Conservation (phyloP, 2,888 invertebrate species). For the Scaptomyza parva region DNA sequence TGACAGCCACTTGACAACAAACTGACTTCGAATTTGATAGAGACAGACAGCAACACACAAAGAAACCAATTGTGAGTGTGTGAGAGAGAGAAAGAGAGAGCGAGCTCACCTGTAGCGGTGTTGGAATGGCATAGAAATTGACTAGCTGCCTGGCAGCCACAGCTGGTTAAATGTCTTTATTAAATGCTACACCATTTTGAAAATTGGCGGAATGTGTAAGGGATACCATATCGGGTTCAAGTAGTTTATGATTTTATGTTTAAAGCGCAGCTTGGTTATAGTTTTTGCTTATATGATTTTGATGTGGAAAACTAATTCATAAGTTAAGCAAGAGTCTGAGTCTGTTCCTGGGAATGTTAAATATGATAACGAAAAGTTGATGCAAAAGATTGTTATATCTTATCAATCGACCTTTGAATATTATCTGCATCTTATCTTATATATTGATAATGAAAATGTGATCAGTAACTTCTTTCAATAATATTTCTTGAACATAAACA, state of each 20-base stretch:
- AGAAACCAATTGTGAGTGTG: neutral
- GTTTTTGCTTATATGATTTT: neutral
- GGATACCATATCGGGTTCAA: neutral
- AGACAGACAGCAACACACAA: constrained; percentile 20
- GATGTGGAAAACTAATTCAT: neutral
- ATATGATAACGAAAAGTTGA: neutral
- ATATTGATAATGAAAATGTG: neutral
- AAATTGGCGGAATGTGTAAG: constrained; percentile 1
- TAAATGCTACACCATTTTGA: constrained; percentile 28
- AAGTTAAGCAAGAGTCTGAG: neutral
- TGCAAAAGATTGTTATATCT: neutral
- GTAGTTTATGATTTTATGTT: neutral
- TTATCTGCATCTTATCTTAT: too few species aligned
- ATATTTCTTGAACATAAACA: neutral
- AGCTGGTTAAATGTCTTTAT: constrained; percentile 56
- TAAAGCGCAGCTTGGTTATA: neutral
- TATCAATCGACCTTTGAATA: too few species aligned
- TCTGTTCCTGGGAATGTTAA: neutral
- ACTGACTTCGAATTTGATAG: constrained; percentile 48
- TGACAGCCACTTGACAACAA: constrained; percentile 75
- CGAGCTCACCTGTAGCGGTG: constrained; percentile 60
- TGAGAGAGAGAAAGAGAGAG: neutral
- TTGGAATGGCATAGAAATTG: neutral
- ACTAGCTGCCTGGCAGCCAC: constrained; percentile 43
- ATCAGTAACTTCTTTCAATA: constrained; percentile 6